A percentile compares a stretch with the other conserved stretches of the same genome.
phyloP scores from a whole-genome alignment of 2,797 vertebrate genomes.

The Microchirus variegatus region DNA sequence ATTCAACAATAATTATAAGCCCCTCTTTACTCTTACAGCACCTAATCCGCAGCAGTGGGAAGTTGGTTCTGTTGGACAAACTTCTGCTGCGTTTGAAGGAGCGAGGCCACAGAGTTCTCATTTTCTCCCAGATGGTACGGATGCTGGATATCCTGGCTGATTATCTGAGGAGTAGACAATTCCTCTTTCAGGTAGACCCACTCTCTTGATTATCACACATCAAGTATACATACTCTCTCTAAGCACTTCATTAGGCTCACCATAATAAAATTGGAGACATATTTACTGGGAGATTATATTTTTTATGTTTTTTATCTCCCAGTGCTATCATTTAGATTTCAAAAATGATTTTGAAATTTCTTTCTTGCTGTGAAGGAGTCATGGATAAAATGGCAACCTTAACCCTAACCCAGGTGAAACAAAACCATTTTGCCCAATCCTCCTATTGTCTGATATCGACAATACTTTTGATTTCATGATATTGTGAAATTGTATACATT shows the following conservation, averaged over 20 bases:
- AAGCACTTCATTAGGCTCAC: neutral
- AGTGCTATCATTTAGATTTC: no score
- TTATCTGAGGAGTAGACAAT: conserved; percentile 93
- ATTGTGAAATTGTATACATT: no score
- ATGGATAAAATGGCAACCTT: no score
- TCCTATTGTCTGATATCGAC: no score
- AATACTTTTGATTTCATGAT: no score
- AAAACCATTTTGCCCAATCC: no score
- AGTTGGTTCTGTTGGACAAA: conserved; percentile 96
- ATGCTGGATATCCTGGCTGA: conserved; percentile 99
- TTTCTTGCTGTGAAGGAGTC: no score
- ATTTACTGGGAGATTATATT: no score
- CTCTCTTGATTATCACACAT: neutral
- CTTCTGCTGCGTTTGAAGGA: conserved; percentile 93
- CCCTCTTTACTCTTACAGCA: conserved; percentile 75
- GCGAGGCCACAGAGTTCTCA: conserved; percentile 94
- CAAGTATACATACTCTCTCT: neutral
- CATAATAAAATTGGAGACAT: no score
- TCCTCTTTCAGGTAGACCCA: conserved; percentile 90
- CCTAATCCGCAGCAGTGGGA: conserved; percentile 96
- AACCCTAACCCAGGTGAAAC: no score
- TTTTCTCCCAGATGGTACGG: conserved; percentile 99
- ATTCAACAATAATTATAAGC: neutral
- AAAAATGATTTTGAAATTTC: no score
- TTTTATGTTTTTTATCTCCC: no score